Percentiles rank a stretch among this genome's conserved stretches.
Conservation (phyloP, 2,113 vertebrate genomes). For the Felis catus region DNA sequence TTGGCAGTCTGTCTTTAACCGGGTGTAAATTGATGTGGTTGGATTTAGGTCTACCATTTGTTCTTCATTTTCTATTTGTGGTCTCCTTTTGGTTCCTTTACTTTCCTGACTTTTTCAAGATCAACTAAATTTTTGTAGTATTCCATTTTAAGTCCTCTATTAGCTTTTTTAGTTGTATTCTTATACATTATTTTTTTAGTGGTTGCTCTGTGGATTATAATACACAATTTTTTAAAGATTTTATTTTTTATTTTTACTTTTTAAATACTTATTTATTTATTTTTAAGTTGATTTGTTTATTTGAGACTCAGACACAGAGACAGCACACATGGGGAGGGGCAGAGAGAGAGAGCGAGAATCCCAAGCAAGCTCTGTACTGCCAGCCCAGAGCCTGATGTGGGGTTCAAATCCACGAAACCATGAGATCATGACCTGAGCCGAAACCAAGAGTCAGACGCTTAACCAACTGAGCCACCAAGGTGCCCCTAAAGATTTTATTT, state of each 20-base stretch:
- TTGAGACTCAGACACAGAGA: no score
- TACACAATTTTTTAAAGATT: neutral
- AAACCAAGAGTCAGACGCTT: no score
- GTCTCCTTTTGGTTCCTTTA: neutral
- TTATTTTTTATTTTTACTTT: neutral
- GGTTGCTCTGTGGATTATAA: neutral
- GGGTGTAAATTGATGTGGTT: neutral
- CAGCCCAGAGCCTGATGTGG: no score
- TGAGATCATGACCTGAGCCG: no score
- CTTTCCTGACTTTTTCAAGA: neutral
- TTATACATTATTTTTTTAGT: neutral
- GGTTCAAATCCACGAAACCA: no score
- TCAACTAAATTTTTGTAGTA: neutral
- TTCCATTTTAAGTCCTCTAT: neutral
- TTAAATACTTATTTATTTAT: no score
- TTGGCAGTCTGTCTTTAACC: neutral
- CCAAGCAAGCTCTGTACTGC: no score
- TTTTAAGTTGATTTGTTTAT: no score
- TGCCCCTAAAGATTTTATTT: neutral
- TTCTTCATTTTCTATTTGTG: slow-evolving; percentile 1
- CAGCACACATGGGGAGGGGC: no score
- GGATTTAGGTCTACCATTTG: neutral
- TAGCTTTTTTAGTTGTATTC: neutral
- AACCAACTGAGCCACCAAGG: no score
- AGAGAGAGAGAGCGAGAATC: no score